phyloP scores from a whole-genome alignment of 2,888 invertebrate species.

The Lydus trimaculatus region DNA sequence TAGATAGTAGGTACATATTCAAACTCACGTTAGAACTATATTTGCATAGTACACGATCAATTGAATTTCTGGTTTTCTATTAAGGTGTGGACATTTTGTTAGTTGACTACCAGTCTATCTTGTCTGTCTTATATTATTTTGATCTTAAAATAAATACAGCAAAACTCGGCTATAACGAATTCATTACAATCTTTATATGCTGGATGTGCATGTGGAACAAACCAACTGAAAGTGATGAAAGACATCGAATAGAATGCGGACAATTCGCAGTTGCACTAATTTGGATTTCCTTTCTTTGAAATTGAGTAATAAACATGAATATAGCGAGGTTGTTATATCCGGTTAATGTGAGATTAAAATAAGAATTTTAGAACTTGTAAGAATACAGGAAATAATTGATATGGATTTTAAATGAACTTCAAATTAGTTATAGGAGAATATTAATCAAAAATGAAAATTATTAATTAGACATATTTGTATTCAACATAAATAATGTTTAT shows the following conservation, averaged over 20 bases:
- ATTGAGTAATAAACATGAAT: too few relatives aligned
- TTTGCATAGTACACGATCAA: constrained; percentile 49
- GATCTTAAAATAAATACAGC: too few relatives aligned
- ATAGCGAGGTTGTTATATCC: too few relatives aligned
- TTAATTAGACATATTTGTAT: background rate
- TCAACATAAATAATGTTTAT: background rate
- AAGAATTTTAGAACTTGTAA: constrained; percentile 14
- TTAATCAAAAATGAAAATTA: background rate
- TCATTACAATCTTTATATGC: too few relatives aligned
- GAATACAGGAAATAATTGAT: constrained; percentile 22
- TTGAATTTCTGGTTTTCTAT: constrained; percentile 15
- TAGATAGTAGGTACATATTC: constrained; percentile 55
- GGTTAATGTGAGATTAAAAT: too few relatives aligned
- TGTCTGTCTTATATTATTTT: too few relatives aligned
- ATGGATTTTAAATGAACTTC: background rate
- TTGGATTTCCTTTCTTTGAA: constrained; percentile 4
- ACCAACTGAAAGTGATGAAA: too few relatives aligned
- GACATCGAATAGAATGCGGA: too few relatives aligned
- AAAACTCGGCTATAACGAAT: too few relatives aligned
- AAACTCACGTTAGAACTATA: constrained; percentile 47
- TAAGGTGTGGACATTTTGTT: constrained; percentile 29
- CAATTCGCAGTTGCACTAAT: too few relatives aligned
- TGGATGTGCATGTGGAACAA: too few relatives aligned
- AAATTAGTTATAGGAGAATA: too few relatives aligned
- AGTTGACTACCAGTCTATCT: constrained; percentile 12